Conservation (phyloP, 2,113 vertebrate genomes). For the Ginglymostoma cirratum region DNA sequence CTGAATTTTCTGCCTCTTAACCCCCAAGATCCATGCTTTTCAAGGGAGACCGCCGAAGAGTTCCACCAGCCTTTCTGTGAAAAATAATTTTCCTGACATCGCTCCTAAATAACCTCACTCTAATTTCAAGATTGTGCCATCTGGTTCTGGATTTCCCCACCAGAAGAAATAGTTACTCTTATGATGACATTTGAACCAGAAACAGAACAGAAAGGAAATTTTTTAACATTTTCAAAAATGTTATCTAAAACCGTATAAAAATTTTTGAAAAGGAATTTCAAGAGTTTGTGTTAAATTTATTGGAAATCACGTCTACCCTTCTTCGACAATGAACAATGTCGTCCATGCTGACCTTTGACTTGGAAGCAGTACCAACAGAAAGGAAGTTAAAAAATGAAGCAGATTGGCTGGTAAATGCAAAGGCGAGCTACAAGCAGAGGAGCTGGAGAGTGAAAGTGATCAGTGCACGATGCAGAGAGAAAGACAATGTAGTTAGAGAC, state of each 20-base stretch:
- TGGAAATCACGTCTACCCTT: background rate
- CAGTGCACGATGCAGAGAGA: background rate
- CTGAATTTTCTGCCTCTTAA: too few relatives aligned
- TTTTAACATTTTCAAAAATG: background rate
- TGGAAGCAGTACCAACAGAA: background rate
- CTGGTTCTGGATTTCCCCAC: background rate
- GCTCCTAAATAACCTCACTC: background rate
- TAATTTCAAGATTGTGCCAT: background rate
- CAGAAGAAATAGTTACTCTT: background rate
- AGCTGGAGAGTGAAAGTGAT: background rate
- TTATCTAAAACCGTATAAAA: background rate
- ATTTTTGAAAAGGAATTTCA: background rate
- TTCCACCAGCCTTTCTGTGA: background rate
- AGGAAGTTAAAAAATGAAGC: background rate
- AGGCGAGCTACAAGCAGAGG: background rate
- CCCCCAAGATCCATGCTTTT: background rate
- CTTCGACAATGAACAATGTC: background rate
- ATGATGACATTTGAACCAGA: too few relatives aligned
- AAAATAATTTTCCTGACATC: background rate
- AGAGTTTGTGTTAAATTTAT: background rate
- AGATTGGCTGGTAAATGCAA: background rate
- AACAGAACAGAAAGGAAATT: too few relatives aligned
- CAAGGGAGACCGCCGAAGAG: background rate
- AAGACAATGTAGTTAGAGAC: background rate
- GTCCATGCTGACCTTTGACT: background rate